phyloP scores from a whole-genome alignment of 2,113 vertebrate genomes.

The Bettongia penicillata region DNA sequence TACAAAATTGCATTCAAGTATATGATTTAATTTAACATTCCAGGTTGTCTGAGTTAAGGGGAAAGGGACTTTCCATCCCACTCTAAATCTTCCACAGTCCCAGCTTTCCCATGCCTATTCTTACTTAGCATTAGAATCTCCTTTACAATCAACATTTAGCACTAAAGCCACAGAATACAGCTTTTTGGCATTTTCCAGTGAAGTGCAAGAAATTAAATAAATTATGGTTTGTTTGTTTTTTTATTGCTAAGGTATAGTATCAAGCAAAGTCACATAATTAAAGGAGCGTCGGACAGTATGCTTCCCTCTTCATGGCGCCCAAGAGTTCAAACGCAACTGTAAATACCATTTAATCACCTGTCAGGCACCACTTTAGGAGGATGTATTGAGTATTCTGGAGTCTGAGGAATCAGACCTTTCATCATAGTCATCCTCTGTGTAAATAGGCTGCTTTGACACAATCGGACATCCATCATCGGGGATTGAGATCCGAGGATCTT shows the following conservation, averaged over 20 bases:
- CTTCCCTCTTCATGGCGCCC: constrained; percentile 57
- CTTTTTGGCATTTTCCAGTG: constrained; percentile 88
- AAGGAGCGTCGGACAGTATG: neutral
- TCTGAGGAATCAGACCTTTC: constrained; percentile 96
- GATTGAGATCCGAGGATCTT: constrained; percentile 90
- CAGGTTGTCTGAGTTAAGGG: constrained; percentile 78
- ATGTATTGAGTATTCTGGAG: constrained; percentile 94
- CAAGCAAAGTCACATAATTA: constrained; percentile 80
- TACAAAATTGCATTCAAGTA: constrained; percentile 86
- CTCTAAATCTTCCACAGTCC: constrained; percentile 71
- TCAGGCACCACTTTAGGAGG: constrained; percentile 82
- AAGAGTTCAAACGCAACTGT: constrained; percentile 69
- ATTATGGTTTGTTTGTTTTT: constrained; percentile 69
- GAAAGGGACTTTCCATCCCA: constrained; percentile 72
- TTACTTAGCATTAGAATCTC: constrained; percentile 70
- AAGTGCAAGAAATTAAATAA: constrained; percentile 89
- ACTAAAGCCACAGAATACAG: constrained; percentile 84
- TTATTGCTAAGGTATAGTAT: constrained; percentile 84
- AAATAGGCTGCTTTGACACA: constrained; percentile 92
- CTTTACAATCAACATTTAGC: constrained; percentile 81
- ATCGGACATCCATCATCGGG: constrained; percentile 91
- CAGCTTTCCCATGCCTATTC: constrained; percentile 61
- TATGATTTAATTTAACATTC: constrained; percentile 79
- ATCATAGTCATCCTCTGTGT: constrained; percentile 96
- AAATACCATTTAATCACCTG: constrained; percentile 45